Base-by-base conservation (phyloP, 2,888 invertebrate species). In the Palloptera scutellata region DNA sequence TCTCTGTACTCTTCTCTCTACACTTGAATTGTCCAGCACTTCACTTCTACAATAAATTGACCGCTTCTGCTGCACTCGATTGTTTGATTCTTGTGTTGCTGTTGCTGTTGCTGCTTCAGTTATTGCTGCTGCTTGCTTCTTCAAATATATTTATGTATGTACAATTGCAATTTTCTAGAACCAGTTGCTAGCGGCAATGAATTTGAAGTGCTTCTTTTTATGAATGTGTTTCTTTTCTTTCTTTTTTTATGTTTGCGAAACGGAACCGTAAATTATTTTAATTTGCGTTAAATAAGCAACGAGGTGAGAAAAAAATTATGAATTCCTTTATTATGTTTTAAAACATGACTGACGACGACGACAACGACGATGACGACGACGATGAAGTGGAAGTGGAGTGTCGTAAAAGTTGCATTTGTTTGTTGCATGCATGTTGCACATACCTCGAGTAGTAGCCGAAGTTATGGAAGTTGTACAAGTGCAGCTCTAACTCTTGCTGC, bases 251-350 rank as follows among this genome's bases (percentile, higher is more conserved):
- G 52, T 45, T 53, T 15, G 52, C 57, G 64, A 74, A 75, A 75
- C 73, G 74, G 72, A 75, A 74, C 74, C 71, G 70, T 71, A 74
- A 74, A 75, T 75, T 75, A 75, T 75, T 73, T 75, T 75, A 75
- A 75, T 74, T 74, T 72, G 75, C 74, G 73, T 74, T 75, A 75
- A 75, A 75, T 71, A 72, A 71, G 71, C 73, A 74, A 73, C 73
- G 74, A 73, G 73, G 74, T 74, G 75, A 73, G 74, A 74, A 74
- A 74, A 72, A 65, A 61, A 66, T 57, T 40, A 43, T 53, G 53
- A 58, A 41, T 51, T 45, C 9, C 51, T 57, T 30, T 13, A 30
- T 30, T 30, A 30, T 30, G 30, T 30, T 30, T 30, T 6, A 30
- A 30, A 30, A 30, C 30, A 30, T 30, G 30, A 30, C 30, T 30